A percentile compares a stretch with the other conserved stretches of the same genome.
These are phyloP conservation scores for Magallana nippona DNA, from an alignment of 2,888 invertebrate genomes.

Conservation along the genomic window DNA sequence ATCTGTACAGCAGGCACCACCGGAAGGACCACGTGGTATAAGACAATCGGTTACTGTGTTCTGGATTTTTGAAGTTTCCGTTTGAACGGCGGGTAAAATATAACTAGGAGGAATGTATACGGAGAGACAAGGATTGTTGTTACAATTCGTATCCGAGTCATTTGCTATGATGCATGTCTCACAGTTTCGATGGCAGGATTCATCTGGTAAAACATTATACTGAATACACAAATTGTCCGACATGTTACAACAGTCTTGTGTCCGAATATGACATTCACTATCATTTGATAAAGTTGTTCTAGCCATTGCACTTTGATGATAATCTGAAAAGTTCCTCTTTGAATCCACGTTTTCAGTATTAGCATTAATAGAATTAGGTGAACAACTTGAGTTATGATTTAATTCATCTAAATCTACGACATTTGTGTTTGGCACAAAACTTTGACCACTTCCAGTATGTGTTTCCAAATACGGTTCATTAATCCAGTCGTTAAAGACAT, in stretches of 20 bases:
- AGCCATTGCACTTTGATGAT: background rate
- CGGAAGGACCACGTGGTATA: background rate
- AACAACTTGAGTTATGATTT: background rate
- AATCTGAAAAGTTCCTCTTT: background rate
- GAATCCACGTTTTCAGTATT: background rate
- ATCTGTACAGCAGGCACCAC: background rate
- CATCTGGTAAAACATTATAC: slow-evolving; percentile 8
- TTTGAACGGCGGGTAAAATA: slow-evolving; percentile 13
- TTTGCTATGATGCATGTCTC: slow-evolving; percentile 19
- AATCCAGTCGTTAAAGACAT: background rate
- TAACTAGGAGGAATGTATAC: slow-evolving; percentile 15
- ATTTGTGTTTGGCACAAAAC: background rate
- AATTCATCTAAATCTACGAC: background rate
- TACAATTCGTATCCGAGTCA: slow-evolving; percentile 19
- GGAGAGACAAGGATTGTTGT: slow-evolving; percentile 4
- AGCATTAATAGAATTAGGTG: background rate
- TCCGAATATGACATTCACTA: too few species aligned
- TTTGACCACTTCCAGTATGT: background rate
- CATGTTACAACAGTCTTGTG: background rate
- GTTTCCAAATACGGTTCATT: background rate
- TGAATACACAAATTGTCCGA: background rate
- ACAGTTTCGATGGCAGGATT: slow-evolving; percentile 4
- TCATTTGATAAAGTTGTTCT: background rate
- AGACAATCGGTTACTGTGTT: slow-evolving; percentile 6
- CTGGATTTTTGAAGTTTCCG: background rate